Evolutionary conservation across 2,113 vertebrate genomes (phyloP).

Genomic region (Cebidichthys violaceus): DNA sequence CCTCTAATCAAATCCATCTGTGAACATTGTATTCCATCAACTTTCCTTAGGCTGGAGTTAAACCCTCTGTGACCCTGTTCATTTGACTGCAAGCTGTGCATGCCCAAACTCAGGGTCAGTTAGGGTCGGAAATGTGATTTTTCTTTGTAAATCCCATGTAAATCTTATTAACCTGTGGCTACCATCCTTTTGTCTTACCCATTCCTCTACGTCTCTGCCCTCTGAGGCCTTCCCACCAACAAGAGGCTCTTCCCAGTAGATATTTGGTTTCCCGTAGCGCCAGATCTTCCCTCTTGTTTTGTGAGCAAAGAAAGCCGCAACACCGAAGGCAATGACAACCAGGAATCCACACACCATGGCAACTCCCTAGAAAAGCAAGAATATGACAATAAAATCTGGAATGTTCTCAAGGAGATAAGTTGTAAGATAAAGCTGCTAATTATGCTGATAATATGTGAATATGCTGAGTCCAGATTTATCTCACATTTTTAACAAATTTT

Average conservation of each 20-base stretch:
- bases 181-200: constrained; percentile 81
- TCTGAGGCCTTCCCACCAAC: constrained; percentile 77
- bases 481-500: background rate
- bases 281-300: constrained; percentile 90
- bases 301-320: constrained; percentile 87
- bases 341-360: constrained; percentile 92
- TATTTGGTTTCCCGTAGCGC: constrained; percentile 88
- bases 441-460: background rate
- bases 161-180: constrained; percentile 36
- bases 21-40: constrained; percentile 37
- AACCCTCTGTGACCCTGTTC: constrained; percentile 42
- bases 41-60: constrained; percentile 55
- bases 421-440: constrained; percentile 18
- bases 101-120: constrained; percentile 40
- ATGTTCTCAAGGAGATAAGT: constrained; percentile 42
- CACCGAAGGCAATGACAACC: constrained; percentile 84
- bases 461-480: background rate
- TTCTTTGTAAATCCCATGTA: constrained; percentile 52
- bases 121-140: constrained; percentile 40
- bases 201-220: constrained; percentile 92
- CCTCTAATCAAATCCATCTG: constrained; percentile 47
- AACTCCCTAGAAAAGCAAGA: constrained; percentile 81
- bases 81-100: constrained; percentile 34
- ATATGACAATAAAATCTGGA: constrained; percentile 18
- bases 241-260: constrained; percentile 86